Conservation (phyloP, 2,113 vertebrate genomes). For the Entomyzon cyanotis region DNA sequence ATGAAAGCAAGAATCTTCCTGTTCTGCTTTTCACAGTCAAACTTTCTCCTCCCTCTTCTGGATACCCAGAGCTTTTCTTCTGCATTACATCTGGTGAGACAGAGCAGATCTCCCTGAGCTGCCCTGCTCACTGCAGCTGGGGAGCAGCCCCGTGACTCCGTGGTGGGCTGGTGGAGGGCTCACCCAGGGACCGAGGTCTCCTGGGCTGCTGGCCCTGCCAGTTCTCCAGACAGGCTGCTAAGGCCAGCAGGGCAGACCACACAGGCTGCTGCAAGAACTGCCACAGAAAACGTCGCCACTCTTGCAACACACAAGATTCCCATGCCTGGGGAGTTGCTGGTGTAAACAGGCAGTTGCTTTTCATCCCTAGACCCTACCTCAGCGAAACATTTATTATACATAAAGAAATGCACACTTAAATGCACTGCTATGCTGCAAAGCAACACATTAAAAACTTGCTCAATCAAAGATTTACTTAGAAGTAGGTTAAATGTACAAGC, state of each 20-base stretch:
- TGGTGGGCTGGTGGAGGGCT: neutral
- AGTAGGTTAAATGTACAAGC: neutral
- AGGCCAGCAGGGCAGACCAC: conserved; percentile 56
- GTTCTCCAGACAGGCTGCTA: neutral
- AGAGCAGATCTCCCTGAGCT: neutral
- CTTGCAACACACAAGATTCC: conserved; percentile 36
- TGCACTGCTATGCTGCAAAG: neutral
- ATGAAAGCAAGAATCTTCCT: neutral
- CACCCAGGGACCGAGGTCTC: neutral
- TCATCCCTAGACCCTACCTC: neutral
- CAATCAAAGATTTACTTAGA: neutral
- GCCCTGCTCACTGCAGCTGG: neutral
- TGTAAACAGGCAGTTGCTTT: neutral
- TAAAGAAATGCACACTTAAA: neutral
- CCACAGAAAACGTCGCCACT: neutral
- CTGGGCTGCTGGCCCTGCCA: neutral
- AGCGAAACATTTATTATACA: neutral
- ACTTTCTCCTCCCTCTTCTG: neutral
- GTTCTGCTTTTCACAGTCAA: neutral
- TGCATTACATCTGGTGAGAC: neutral
- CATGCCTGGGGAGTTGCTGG: neutral
- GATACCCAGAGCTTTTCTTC: neutral
- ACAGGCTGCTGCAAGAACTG: conserved; percentile 38
- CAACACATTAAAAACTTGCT: neutral
- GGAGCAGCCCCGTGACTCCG: neutral